Percentiles rank a stretch among this genome's conserved stretches.
phyloP scores from a whole-genome alignment of 2,797 vertebrate genomes.

The Paratrypauchen microcephalus region DNA sequence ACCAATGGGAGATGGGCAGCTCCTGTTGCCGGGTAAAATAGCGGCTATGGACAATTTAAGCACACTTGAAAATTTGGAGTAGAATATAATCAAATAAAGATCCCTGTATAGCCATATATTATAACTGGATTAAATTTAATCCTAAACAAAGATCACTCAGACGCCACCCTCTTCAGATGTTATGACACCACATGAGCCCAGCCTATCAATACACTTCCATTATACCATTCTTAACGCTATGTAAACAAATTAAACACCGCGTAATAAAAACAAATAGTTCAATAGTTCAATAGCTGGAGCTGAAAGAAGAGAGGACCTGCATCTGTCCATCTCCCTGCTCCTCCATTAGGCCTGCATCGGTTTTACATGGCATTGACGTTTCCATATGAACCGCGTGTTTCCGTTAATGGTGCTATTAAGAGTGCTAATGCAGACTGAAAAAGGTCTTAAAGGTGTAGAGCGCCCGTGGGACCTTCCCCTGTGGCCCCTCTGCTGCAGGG shows the following conservation, averaged over 20 bases:
- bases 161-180: not conserved
- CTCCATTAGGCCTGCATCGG: not conserved
- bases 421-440: constrained; percentile 6
- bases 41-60: too few relatives aligned
- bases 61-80: too few relatives aligned
- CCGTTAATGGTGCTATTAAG: constrained; percentile 9
- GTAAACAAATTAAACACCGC: not conserved
- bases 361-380: constrained; percentile 11
- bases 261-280: not conserved
- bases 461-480: constrained; percentile 4
- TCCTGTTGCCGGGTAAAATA: too few relatives aligned
- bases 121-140: not conserved
- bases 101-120: too few relatives aligned
- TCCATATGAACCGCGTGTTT: not conserved
- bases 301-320: not conserved
- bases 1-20: too few relatives aligned
- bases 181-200: not conserved
- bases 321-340: not conserved
- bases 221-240: not conserved
- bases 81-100: too few relatives aligned
- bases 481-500: constrained; percentile 1
- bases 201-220: not conserved
- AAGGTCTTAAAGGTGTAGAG: constrained; percentile 3
- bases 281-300: not conserved
- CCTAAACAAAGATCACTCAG: not conserved